phyloP scores from a whole-genome alignment of 2,797 vertebrate genomes.

The Sarcophilus harrisii region DNA sequence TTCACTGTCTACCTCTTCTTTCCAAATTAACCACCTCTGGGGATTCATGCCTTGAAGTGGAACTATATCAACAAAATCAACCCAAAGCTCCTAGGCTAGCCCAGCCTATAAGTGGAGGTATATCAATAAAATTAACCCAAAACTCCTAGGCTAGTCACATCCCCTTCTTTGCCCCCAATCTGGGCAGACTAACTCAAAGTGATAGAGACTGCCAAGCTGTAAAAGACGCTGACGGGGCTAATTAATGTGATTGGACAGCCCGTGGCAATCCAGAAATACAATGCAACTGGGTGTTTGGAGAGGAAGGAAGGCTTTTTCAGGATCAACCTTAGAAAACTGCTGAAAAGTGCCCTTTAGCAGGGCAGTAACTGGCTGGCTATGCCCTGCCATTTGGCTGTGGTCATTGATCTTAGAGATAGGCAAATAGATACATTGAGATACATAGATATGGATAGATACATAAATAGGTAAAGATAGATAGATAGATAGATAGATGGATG shows the following conservation, averaged over 20 bases:
- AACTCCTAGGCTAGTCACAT: background rate
- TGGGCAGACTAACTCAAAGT: background rate
- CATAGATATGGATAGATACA: too few relatives aligned
- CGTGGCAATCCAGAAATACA: background rate
- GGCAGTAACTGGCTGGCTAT: background rate
- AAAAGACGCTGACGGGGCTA: accelerated
- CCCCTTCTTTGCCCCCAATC: background rate
- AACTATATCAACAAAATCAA: conserved; percentile 49
- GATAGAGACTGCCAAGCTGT: background rate
- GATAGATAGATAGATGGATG: too few relatives aligned
- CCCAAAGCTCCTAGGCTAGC: background rate
- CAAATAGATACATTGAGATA: too few relatives aligned
- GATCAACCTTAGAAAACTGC: background rate
- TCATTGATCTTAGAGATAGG: background rate
- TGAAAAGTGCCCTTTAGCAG: background rate
- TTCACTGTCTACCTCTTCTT: background rate
- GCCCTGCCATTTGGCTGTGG: background rate
- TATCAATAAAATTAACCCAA: conserved; percentile 36
- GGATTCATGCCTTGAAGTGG: background rate
- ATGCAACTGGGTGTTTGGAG: background rate
- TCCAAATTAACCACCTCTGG: conserved; percentile 43
- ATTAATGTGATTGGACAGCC: background rate
- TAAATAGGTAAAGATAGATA: too few relatives aligned
- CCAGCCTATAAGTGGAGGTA: background rate
- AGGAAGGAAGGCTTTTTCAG: background rate